These are phyloP conservation scores for Crotalus tigris DNA, from an alignment of 2,113 vertebrate species.

Conservation along the genomic window DNA sequence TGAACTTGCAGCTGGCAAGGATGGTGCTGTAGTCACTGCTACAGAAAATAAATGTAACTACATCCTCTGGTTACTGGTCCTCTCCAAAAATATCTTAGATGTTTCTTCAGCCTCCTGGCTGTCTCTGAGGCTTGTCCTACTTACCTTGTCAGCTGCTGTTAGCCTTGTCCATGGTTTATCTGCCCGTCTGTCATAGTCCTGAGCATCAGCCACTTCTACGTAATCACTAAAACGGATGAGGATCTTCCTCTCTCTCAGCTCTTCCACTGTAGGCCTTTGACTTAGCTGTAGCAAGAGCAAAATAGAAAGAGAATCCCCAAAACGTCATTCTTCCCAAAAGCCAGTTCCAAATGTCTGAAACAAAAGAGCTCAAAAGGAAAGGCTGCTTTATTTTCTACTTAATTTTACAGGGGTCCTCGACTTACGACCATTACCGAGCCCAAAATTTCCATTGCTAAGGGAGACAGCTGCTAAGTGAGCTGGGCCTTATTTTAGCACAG, in stretches of 20 bases:
- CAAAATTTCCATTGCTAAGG: background rate
- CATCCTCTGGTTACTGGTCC: background rate
- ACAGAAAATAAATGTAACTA: background rate
- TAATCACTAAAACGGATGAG: conserved; percentile 98
- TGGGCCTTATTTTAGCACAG: background rate
- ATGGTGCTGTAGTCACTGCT: background rate
- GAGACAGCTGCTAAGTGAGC: background rate
- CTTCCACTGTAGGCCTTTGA: conserved; percentile 96
- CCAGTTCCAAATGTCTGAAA: conserved; percentile 13
- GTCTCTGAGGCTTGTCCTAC: background rate
- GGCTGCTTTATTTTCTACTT: conserved; percentile 7
- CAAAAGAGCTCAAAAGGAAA: background rate
- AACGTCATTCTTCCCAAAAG: background rate
- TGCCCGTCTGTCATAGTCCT: conserved; percentile 93
- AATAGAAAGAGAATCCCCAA: background rate
- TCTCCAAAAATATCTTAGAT: background rate
- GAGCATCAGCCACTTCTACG: conserved; percentile 94
- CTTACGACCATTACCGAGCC: background rate
- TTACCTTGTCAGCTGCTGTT: conserved; percentile 95
- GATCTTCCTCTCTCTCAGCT: conserved; percentile 93
- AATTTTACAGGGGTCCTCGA: background rate
- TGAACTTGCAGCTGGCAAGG: background rate
- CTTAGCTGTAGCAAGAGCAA: conserved; percentile 78
- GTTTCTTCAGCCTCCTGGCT: background rate
- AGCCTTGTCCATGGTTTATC: conserved; percentile 98